These are phyloP conservation scores for Microcebus griseorufus DNA, from an alignment of 2,113 vertebrate species.

Conservation along the genomic window DNA sequence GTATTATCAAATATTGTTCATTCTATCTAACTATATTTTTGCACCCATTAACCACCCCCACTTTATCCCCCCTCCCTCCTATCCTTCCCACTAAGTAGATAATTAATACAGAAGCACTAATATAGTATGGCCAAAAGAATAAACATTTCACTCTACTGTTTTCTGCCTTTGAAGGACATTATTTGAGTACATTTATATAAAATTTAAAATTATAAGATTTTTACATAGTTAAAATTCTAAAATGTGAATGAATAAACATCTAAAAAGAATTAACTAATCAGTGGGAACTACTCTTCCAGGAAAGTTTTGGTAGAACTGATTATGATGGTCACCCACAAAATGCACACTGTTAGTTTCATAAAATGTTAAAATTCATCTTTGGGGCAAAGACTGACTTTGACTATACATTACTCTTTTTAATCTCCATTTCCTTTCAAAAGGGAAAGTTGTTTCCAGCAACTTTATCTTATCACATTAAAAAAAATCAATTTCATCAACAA, in stretches of 20 bases:
- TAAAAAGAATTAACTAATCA: background rate
- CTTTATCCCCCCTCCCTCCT: too few species aligned
- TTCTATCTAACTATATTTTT: too few species aligned
- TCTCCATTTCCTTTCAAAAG: constrained; percentile 38
- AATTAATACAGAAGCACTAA: constrained; percentile 1
- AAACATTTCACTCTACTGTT: constrained; percentile 33
- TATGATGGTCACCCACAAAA: background rate
- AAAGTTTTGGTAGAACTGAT: background rate
- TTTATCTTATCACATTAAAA: background rate
- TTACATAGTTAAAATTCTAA: constrained; percentile 46
- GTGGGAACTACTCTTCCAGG: background rate
- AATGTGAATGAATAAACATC: background rate
- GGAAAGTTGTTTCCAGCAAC: constrained; percentile 48
- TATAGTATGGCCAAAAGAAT: background rate
- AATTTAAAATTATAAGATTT: background rate
- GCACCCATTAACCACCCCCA: too few species aligned
- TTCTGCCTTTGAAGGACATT: constrained; percentile 6
- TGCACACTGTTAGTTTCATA: background rate
- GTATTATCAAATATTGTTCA: too few species aligned
- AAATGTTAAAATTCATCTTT: constrained; percentile 47
- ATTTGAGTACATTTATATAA: constrained; percentile 19
- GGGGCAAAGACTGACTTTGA: constrained; percentile 31
- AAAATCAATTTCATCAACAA: constrained; percentile 27
- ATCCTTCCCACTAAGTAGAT: background rate
- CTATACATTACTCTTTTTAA: background rate